Evolutionary conservation across 2,888 invertebrate species (phyloP).

Genomic region (Chaetoderma sp.): DNA sequence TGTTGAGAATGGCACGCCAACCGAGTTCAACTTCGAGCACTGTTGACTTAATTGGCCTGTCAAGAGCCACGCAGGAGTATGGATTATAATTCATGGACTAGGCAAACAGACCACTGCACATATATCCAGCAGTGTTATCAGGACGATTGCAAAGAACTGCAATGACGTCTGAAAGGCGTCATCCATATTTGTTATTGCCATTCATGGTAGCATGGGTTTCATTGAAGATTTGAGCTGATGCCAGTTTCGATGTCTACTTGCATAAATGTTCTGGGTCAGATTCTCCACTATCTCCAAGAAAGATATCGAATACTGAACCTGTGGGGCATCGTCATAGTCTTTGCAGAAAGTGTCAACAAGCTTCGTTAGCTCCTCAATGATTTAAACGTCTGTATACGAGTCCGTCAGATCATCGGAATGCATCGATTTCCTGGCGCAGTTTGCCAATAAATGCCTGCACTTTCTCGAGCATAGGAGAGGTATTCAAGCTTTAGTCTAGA

Average conservation of each 20-base stretch:
- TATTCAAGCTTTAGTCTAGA: slow-evolving; percentile 13
- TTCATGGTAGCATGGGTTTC: background rate
- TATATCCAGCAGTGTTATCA: too few relatives aligned
- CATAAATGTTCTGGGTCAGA: background rate
- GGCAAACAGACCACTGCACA: background rate
- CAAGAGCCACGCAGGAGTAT: background rate
- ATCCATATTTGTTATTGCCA: background rate
- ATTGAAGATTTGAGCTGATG: background rate
- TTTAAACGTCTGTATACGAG: too few relatives aligned
- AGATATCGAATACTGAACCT: background rate
- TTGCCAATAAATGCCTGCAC: too few relatives aligned
- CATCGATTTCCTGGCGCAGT: too few relatives aligned
- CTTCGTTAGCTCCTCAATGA: too few relatives aligned
- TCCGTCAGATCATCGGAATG: too few relatives aligned
- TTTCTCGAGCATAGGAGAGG: too few relatives aligned
- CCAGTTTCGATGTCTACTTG: background rate
- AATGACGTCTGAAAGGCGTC: background rate
- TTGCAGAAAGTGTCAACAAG: too few relatives aligned
- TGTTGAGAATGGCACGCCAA: background rate
- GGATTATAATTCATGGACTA: background rate
- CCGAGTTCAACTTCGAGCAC: background rate
- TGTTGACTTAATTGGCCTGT: background rate
- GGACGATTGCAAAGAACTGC: background rate
- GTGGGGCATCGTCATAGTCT: too few relatives aligned
- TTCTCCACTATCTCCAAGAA: background rate